Evolutionary conservation across 37 sponge, comb jelly and placozoan genomes (phyloP), one percentile per base, ranked within the genome.

Genomic region (Agelas oroides): DNA sequence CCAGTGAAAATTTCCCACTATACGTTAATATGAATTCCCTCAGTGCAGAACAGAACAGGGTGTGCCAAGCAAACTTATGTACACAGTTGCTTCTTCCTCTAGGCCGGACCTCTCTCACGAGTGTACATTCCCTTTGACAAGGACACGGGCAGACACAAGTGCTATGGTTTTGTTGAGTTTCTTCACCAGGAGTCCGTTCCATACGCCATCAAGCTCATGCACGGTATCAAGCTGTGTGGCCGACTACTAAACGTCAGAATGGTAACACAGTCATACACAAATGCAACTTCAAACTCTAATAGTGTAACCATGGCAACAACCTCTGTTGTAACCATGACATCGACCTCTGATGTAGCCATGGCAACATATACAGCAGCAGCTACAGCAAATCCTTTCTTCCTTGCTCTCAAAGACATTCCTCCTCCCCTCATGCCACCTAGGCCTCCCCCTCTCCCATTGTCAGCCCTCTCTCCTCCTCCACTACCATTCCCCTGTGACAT

Each of bases 21-120:
- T n/a, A n/a, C n/a, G n/a, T n/a, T n/a, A n/a, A n/a, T n/a, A n/a
- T n/a, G n/a, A n/a, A n/a, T n/a, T n/a, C n/a, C n/a, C n/a, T n/a
- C n/a, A n/a, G n/a, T n/a, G n/a, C n/a, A n/a, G n/a, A n/a, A n/a
- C n/a, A n/a, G n/a, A n/a, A n/a, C n/a, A n/a, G n/a, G n/a, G n/a
- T n/a, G n/a, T n/a, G n/a, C n/a, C n/a, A n/a, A n/a, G n/a, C n/a
- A n/a, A n/a, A n/a, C n/a, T n/a, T n/a, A n/a, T n/a, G n/a, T n/a
- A n/a, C n/a, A n/a, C n/a, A n/a, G n/a, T n/a, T n/a, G n/a, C n/a
- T 21, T 73, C 15, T 25, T 18, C 53, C 25, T 38, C 21, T 38
- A 91, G 92, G 87, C 92, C 53, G 92, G 92, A n/a, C 92, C 92
- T 2, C 36, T 92, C 60, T 64, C 56, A 27, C 68, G 71, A 19